Evolutionary conservation across 2,797 vertebrate genomes (phyloP).

Genomic region (Hoplostethus atlanticus): DNA sequence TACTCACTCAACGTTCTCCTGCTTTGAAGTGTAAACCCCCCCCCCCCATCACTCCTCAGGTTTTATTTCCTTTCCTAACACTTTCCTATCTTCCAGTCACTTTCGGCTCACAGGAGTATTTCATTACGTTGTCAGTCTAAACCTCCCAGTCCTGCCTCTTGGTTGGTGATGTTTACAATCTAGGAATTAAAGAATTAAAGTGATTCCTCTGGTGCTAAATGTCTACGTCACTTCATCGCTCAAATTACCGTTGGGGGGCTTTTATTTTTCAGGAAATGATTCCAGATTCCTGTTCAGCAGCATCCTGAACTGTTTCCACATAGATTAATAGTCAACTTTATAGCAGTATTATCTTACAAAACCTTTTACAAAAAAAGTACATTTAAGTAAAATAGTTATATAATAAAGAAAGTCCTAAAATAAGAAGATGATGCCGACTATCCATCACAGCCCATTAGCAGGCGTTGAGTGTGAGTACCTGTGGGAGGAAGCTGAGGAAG

Average conservation of each 20-base stretch:
- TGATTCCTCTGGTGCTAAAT: too few species aligned
- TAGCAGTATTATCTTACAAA: background rate
- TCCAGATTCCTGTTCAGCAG: too few species aligned
- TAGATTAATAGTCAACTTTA: too few species aligned
- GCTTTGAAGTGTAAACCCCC: background rate
- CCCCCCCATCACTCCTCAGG: too few species aligned
- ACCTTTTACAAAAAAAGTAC: background rate
- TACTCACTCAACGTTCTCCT: background rate
- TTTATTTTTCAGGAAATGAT: too few species aligned
- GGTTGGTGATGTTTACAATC: too few species aligned
- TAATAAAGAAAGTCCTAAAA: background rate
- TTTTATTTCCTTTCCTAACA: background rate
- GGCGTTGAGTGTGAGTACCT: conserved; percentile 10
- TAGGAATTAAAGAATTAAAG: background rate
- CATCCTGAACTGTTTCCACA: too few species aligned
- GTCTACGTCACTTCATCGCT: too few species aligned
- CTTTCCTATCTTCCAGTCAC: background rate
- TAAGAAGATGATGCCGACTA: conserved; percentile 4
- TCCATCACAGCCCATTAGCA: conserved; percentile 26
- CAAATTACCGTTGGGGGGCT: too few species aligned
- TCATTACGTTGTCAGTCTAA: background rate
- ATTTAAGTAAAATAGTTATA: background rate
- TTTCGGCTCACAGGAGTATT: background rate
- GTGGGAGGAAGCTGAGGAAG: conserved; percentile 18
- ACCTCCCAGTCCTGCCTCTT: background rate